A percentile compares a stretch with the other conserved stretches of the same genome.
Evolutionary conservation across 2,888 invertebrate genomes (phyloP).

Genomic region (Pterobdella sp.): DNA sequence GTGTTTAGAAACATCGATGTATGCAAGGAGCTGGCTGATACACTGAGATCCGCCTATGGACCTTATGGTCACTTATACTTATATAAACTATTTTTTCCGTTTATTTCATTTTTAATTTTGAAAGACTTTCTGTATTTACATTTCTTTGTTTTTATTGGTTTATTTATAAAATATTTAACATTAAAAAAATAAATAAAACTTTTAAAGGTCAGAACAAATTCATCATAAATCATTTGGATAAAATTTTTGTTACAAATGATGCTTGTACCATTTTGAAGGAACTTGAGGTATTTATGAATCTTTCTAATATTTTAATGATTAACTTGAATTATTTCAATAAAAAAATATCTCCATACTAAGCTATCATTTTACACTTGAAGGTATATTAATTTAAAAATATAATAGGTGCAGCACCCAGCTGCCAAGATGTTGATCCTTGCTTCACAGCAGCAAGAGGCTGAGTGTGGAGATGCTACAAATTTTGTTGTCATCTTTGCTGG

Average conservation of each 20-base stretch:
- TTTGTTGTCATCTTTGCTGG: constrained; percentile 92
- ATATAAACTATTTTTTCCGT: not conserved
- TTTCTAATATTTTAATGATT: too few species aligned
- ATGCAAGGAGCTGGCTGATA: constrained; percentile 87
- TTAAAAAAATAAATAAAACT: not conserved
- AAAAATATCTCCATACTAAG: too few species aligned
- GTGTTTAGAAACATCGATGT: constrained; percentile 87
- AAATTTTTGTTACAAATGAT: constrained; percentile 96
- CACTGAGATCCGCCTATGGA: constrained; percentile 87
- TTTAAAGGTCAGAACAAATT: constrained; percentile 75
- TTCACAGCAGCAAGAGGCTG: constrained; percentile 94
- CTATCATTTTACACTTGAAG: too few species aligned
- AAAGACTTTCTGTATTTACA: too few species aligned
- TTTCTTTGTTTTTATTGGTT: not conserved
- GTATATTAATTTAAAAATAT: not conserved
- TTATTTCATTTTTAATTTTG: too few species aligned
- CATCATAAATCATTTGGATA: constrained; percentile 97
- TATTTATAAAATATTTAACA: not conserved
- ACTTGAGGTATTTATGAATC: constrained; percentile 67
- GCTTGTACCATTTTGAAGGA: constrained; percentile 95
- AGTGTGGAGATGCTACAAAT: constrained; percentile 97
- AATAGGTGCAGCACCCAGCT: constrained; percentile 86
- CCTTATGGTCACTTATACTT: constrained; percentile 81
- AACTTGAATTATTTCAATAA: too few species aligned
- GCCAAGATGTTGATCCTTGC: constrained; percentile 91